Evolutionary conservation across 2,113 vertebrate genomes (phyloP), one percentile per base, ranked within the genome.

Genomic region (Vimba vimba): DNA sequence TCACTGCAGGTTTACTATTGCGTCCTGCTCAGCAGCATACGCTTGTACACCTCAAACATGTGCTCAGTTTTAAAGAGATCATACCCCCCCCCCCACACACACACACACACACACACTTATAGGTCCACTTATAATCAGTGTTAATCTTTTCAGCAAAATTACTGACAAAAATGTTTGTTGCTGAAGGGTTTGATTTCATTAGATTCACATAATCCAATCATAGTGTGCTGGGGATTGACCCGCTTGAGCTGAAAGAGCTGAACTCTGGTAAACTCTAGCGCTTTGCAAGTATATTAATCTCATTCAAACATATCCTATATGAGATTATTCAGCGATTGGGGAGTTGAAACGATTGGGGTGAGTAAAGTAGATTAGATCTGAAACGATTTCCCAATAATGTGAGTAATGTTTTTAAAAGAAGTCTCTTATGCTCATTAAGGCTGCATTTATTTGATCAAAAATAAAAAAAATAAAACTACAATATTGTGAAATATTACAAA

Each of bases 111-210:
- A 3, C 3, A 3, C 30, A 33, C 33, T 33, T 15, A 36, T 30
- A 71, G 33, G 36, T 23, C 9, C 68, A 71, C 17, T 69, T 69
- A 36, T 69, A 39, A 39, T 71, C 19, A 23, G 19, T 11, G 8
- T 71, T 23, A 71, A 71, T 71, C 19, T 11, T 71, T 10, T 71
- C 33, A 43, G 9, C 9, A 21, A 1, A 69, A 69, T 69, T 39
- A 69, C 66, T 23, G 33, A 69, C 33, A 11, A 21, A 69, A 69
- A 69, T 71, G 2, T 43, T 39, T 36, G 68, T 71, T 36, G 69
- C 47, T 52, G 50, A 85, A 82, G 68, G 85, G 91, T 91, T 91
- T 89, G 19, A 43, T 71, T 71, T 71, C 68, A 43, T 71, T 39
- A 71, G 1, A 23, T 71, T 71, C 9, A 43, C 19, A 43, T 71